Conservation (phyloP, 1,140 invertebrate species). For the Hycleus phaleratus region DNA sequence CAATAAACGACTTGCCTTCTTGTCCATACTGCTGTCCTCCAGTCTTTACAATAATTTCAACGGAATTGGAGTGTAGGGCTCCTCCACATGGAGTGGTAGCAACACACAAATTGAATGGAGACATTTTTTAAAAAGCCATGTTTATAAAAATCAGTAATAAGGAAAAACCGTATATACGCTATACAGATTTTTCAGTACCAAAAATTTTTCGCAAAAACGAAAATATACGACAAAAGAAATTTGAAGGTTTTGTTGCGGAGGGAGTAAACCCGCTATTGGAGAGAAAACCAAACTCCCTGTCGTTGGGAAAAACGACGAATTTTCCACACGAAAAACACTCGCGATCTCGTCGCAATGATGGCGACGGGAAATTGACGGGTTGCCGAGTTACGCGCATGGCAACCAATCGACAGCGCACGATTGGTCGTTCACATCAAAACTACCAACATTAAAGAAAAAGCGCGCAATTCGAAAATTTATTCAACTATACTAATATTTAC, state of each 20-base stretch:
- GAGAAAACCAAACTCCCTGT: slow-evolving; percentile 48
- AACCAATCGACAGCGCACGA: background rate
- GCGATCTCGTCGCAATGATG: slow-evolving; percentile 56
- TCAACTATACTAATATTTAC: background rate
- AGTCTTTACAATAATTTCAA: slow-evolving; percentile 34
- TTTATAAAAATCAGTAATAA: slow-evolving; percentile 51
- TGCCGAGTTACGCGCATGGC: no score
- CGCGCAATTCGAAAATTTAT: background rate
- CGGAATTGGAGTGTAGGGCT: slow-evolving; percentile 44
- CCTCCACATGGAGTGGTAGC: slow-evolving; percentile 62
- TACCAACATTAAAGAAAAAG: background rate
- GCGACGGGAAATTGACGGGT: slow-evolving; percentile 47
- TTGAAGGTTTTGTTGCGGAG: slow-evolving; percentile 36
- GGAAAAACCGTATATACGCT: slow-evolving; percentile 40
- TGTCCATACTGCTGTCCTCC: slow-evolving; percentile 54
- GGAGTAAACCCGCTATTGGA: slow-evolving; percentile 34
- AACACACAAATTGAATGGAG: slow-evolving; percentile 52
- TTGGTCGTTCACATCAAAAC: background rate
- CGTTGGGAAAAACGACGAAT: slow-evolving; percentile 54
- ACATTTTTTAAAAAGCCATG: slow-evolving; percentile 76
- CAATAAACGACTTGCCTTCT: slow-evolving; percentile 61
- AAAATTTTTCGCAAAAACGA: slow-evolving; percentile 9
- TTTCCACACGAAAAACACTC: slow-evolving; percentile 36
- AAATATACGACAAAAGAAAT: slow-evolving; percentile 16
- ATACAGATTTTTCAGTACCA: slow-evolving; percentile 16